These are phyloP conservation scores for Metridium senile DNA, from an alignment of 92 coral and sea anemone species.

Conservation along the genomic window DNA sequence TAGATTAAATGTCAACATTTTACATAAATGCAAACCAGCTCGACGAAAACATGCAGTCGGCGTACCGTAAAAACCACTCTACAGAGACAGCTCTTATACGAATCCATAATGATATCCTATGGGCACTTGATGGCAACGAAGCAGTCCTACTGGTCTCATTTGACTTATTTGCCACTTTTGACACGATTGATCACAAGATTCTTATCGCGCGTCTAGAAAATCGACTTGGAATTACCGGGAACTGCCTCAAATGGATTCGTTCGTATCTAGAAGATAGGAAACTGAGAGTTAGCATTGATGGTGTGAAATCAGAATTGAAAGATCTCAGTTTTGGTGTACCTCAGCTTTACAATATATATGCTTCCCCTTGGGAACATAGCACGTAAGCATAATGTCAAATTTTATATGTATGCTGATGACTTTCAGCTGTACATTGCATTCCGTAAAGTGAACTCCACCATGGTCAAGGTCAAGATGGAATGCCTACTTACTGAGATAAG, in stretches of 20 bases:
- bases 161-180: slow-evolving; percentile 3
- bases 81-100: slow-evolving; percentile 15
- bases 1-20: too few species aligned
- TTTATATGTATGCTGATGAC: slow-evolving; percentile 36
- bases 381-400: slow-evolving; percentile 1
- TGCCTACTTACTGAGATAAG: neutral
- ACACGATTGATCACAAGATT: slow-evolving; percentile 11
- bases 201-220: neutral
- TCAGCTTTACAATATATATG: slow-evolving; percentile 6
- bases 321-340: slow-evolving; percentile 1
- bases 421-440: slow-evolving; percentile 21
- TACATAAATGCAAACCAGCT: neutral
- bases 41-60: slow-evolving; percentile 11
- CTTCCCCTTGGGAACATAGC: slow-evolving; percentile 12
- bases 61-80: neutral
- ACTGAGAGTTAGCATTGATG: neutral
- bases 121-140: slow-evolving; percentile 12
- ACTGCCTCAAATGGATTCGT: neutral
- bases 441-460: neutral
- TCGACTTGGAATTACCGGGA: slow-evolving; percentile 2
- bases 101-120: slow-evolving; percentile 16
- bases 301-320: neutral
- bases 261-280: neutral
- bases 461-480: slow-evolving; percentile 21
- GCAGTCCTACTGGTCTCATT: slow-evolving; percentile 2